Evolutionary conservation across 2,113 vertebrate genomes (phyloP).

Genomic region (Pomatorhinus ruficollis): DNA sequence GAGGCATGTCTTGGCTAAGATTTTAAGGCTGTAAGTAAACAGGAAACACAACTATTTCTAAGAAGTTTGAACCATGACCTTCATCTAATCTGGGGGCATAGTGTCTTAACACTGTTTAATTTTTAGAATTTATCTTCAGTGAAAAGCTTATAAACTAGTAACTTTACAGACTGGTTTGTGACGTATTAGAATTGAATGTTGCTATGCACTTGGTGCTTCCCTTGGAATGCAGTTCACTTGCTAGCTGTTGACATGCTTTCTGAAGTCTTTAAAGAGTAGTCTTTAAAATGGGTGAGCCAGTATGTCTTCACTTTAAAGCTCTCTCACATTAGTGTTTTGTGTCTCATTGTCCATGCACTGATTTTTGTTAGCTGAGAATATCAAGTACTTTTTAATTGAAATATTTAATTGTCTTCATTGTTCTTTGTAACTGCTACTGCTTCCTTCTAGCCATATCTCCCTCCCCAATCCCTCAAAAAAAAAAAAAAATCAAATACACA

Average conservation of each 20-base stretch:
- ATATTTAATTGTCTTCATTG: not conserved
- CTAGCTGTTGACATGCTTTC: not conserved
- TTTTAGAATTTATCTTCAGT: not conserved
- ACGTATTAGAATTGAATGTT: not conserved
- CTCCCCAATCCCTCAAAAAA: not conserved
- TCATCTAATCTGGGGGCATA: not conserved
- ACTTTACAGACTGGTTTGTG: not conserved
- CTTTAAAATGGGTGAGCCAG: not conserved
- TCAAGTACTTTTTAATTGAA: not conserved
- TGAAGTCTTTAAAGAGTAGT: not conserved
- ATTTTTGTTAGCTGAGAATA: slow-evolving; percentile 16
- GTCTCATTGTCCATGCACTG: not conserved
- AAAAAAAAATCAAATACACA: not conserved
- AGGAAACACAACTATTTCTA: slow-evolving; percentile 14
- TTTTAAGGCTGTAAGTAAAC: not conserved
- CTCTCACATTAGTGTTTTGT: not conserved
- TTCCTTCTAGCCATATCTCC: not conserved
- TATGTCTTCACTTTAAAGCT: not conserved
- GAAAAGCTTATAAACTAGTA: not conserved
- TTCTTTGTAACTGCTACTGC: not conserved
- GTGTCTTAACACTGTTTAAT: not conserved
- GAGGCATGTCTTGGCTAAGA: not conserved
- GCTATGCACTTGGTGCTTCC: not conserved
- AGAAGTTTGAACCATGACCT: not conserved
- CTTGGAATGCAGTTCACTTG: not conserved